phyloP scores from a whole-genome alignment of 2,888 invertebrate genomes.

The Drosophila eohydei region DNA sequence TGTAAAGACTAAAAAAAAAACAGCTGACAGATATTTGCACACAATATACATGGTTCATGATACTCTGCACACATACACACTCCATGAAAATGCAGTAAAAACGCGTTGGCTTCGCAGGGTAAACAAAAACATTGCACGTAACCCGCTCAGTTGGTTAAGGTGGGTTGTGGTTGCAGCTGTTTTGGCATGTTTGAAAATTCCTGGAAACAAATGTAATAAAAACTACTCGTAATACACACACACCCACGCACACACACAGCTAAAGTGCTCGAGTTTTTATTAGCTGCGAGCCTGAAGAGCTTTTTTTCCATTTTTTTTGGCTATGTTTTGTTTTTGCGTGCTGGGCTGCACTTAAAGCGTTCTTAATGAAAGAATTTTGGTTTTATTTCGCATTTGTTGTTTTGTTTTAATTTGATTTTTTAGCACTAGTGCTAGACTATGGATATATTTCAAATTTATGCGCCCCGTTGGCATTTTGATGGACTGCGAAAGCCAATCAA shows the following conservation, averaged over 20 bases:
- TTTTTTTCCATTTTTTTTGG: slow-evolving; percentile 34
- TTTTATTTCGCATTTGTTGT: slow-evolving; percentile 66
- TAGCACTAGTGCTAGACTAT: slow-evolving; percentile 53
- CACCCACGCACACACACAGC: slow-evolving; percentile 15
- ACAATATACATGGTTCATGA: slow-evolving; percentile 33
- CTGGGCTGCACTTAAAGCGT: slow-evolving; percentile 66
- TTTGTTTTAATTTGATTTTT: slow-evolving; percentile 72
- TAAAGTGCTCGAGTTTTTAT: slow-evolving; percentile 59
- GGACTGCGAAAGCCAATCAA: slow-evolving; percentile 20
- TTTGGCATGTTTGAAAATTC: slow-evolving; percentile 78
- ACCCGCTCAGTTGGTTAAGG: slow-evolving; percentile 46
- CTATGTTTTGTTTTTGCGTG: slow-evolving; percentile 64
- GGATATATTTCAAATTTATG: slow-evolving; percentile 67
- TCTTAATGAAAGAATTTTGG: slow-evolving; percentile 69
- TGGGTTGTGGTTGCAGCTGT: slow-evolving; percentile 71
- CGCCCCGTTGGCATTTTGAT: slow-evolving; percentile 46
- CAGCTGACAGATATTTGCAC: slow-evolving; percentile 49
- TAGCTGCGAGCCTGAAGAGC: slow-evolving; percentile 61
- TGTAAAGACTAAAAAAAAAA: slow-evolving; percentile 37
- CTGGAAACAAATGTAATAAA: slow-evolving; percentile 80
- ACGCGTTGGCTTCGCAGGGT: slow-evolving; percentile 40
- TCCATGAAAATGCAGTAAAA: slow-evolving; percentile 62
- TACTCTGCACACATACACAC: slow-evolving; percentile 9
- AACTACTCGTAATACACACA: slow-evolving; percentile 69
- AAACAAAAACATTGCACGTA: slow-evolving; percentile 53